Evolutionary conservation across 53 echinoderm and acorn worm species (phyloP), one percentile per base, ranked within the genome.

Genomic region (Mesocentrotus franciscanus): DNA sequence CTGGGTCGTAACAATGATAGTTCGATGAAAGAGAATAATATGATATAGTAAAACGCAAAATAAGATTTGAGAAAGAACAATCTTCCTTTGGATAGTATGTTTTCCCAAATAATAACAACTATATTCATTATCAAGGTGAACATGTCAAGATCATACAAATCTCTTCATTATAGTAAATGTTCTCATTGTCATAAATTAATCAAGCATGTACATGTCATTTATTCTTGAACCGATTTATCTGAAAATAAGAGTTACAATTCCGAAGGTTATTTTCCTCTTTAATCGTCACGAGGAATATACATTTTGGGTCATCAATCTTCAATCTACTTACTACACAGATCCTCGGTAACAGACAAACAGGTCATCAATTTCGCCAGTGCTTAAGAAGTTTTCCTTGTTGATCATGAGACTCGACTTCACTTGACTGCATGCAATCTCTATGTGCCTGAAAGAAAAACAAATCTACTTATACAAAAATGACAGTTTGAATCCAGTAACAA

Each of bases 261-360:
- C 15, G 18, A 61, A 12, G 62, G 4, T 61, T 61, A 9, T 61
- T 61, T 16, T 49, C 66, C 17, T 66, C 66, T 20, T 20, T 18
- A 7, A 20, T 68, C 20, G 24, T 68, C 0, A 18, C 68, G 68
- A 68, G 0, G 1, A 68, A 68, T 68, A 24, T 8, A 68, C 9
- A 9, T 68, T 24, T 68, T 68, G 6, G 68, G 0, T 76, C 11
- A 76, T 76, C 2, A 49, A 76, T 29, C 13, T 76, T 42, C 9
- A 84, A 84, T 49, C 1, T 84, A 84, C 84, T 84, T 87, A 87
- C 87, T 87, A 87, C 11, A 87, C 2, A 58, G 12, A 87, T 87
- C 58, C 58, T 26, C 9, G 8, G n/a, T 87, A 58, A 58, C 8
- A 10, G 59, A 18, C 42, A 81, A 81, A 81, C 18, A 42, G 20